These are phyloP conservation scores for Heliocidaris erythrogramma DNA, from an alignment of 35 echinoderm and acorn worm species.

Conservation along the genomic window DNA sequence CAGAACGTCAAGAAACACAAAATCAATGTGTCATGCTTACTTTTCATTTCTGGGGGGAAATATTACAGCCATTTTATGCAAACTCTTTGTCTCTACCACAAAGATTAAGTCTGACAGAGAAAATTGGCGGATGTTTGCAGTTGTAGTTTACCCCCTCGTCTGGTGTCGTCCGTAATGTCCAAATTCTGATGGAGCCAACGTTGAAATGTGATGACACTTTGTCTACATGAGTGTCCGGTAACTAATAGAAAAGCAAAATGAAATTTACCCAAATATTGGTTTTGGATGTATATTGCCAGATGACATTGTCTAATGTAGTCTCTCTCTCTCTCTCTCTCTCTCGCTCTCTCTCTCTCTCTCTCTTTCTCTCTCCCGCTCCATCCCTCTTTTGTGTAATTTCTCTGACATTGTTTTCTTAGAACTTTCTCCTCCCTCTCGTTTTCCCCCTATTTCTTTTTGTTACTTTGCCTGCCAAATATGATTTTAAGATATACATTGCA, in stretches of 20 bases:
- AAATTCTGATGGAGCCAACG: neutral
- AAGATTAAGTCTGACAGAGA: neutral
- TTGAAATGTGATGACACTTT: neutral
- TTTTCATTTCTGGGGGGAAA: neutral
- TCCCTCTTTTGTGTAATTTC: too few species aligned
- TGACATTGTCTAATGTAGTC: neutral
- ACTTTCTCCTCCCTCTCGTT: too few species aligned
- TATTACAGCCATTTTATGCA: neutral
- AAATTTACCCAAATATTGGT: neutral
- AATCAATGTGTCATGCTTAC: neutral
- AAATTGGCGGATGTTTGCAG: neutral
- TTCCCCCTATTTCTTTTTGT: too few species aligned
- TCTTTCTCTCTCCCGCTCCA: neutral
- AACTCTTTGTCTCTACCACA: neutral
- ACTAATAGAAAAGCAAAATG: neutral
- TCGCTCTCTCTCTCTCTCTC: neutral
- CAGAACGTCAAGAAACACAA: neutral
- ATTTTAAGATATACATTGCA: too few species aligned
- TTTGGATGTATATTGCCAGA: neutral
- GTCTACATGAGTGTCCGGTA: neutral
- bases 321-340: neutral
- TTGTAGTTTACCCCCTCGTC: neutral
- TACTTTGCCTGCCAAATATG: too few species aligned
- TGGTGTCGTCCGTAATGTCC: neutral
- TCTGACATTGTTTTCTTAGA: too few species aligned